Conservation (phyloP, 2,797 vertebrate genomes). For the Chelonia mydas region DNA sequence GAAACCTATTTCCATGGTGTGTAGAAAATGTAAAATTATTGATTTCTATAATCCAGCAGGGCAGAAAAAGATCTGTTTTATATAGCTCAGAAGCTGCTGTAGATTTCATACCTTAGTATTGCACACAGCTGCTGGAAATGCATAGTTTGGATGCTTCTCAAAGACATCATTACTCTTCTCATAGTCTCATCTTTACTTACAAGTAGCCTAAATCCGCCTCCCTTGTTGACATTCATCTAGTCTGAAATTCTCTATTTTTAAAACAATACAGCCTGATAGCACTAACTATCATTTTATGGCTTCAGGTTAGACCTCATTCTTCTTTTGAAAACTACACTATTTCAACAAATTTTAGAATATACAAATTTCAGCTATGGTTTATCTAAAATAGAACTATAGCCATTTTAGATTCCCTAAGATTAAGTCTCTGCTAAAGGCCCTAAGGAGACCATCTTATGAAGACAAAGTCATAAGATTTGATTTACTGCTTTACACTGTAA, state of each 20-base stretch:
- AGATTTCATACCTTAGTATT: not conserved
- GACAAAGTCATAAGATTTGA: not conserved
- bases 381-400: not conserved
- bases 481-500: not conserved
- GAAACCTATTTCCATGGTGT: not conserved
- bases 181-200: not conserved
- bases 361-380: not conserved
- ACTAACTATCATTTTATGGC: not conserved
- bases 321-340: not conserved
- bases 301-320: not conserved
- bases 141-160: constrained; percentile 3
- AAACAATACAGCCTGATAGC: not conserved
- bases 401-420: not conserved
- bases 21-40: constrained; percentile 45
- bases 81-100: constrained; percentile 17
- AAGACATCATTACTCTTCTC: not conserved
- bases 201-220: not conserved
- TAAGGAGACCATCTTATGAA: not conserved
- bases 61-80: constrained; percentile 33
- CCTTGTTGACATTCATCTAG: not conserved
- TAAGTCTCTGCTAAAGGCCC: not conserved
- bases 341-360: not conserved
- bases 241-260: constrained; percentile 8
- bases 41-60: constrained; percentile 43
- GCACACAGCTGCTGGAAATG: constrained; percentile 14